phyloP scores from a whole-genome alignment of 2,888 invertebrate genomes.

The Scelioninae gen. 2 region DNA sequence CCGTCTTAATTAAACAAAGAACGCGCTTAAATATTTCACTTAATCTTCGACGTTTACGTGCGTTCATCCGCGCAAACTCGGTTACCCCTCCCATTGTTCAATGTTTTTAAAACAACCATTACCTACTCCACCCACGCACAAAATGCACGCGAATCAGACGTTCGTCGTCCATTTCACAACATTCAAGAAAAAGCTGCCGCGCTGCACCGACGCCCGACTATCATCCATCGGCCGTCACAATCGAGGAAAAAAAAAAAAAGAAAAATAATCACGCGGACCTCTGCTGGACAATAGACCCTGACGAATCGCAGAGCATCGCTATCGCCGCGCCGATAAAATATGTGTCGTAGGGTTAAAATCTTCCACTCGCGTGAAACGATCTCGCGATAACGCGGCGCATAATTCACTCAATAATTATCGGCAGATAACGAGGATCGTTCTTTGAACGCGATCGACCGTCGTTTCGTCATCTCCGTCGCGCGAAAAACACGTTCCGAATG shows the following conservation, averaged over 20 bases:
- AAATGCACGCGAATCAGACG: too few relatives aligned
- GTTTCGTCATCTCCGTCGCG: constrained; percentile 48
- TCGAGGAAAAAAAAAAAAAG: too few relatives aligned
- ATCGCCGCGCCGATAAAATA: constrained; percentile 51
- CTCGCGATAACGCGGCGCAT: constrained; percentile 55
- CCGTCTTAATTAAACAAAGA: too few relatives aligned
- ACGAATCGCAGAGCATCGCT: constrained; percentile 43
- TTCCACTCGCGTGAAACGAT: constrained; percentile 57
- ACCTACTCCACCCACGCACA: too few relatives aligned
- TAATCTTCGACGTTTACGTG: too few relatives aligned
- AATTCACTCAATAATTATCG: constrained; percentile 58
- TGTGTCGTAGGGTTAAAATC: constrained; percentile 60
- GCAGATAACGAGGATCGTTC: constrained; percentile 59
- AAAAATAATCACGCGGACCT: constrained; percentile 51
- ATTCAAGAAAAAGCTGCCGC: too few relatives aligned
- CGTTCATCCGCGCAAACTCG: too few relatives aligned
- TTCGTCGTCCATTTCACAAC: too few relatives aligned
- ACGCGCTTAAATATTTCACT: too few relatives aligned
- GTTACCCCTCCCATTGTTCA: too few relatives aligned
- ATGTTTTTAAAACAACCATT: too few relatives aligned
- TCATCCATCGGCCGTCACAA: constrained; percentile 44
- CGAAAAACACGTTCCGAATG: constrained; percentile 35
- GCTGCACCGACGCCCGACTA: too few relatives aligned
- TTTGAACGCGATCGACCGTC: constrained; percentile 55
- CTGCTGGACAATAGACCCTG: constrained; percentile 51